phyloP scores from a whole-genome alignment of 2,888 invertebrate genomes.

The Hirudinaria manillensis region DNA sequence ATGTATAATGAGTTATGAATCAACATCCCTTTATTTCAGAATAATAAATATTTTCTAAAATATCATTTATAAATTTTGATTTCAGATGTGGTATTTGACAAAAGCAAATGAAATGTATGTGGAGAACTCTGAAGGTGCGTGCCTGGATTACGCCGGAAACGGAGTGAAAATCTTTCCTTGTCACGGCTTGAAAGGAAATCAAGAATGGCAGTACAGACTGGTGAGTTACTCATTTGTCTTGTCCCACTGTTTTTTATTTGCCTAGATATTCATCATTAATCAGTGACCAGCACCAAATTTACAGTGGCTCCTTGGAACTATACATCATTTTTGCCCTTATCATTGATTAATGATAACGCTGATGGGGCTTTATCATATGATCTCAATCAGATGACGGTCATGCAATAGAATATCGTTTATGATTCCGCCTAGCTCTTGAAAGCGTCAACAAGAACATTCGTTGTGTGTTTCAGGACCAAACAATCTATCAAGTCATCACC shows the following conservation, averaged over 20 bases:
- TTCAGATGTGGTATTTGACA: conserved; percentile 48
- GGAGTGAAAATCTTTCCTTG: conserved; percentile 57
- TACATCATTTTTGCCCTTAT: background rate
- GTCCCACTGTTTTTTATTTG: background rate
- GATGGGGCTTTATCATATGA: background rate
- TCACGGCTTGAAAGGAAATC: conserved; percentile 58
- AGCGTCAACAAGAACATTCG: background rate
- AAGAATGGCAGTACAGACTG: conserved; percentile 56
- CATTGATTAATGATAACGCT: background rate
- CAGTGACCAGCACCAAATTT: background rate
- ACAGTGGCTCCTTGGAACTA: background rate
- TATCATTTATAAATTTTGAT: background rate
- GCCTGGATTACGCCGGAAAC: conserved; percentile 50
- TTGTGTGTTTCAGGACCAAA: conserved; percentile 44
- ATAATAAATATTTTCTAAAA: too few relatives aligned
- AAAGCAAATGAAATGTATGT: conserved; percentile 48
- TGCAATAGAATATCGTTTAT: too few relatives aligned
- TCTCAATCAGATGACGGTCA: too few relatives aligned
- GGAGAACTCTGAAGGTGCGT: conserved; percentile 49
- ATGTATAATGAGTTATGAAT: too few relatives aligned
- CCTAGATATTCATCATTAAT: background rate
- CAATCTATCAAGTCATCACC: conserved; percentile 47
- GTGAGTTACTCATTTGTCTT: conserved; percentile 40
- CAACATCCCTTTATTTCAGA: too few relatives aligned
- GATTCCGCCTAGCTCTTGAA: background rate